These are phyloP conservation scores for Aplocera efformata DNA, from an alignment of 2,888 invertebrate genomes.

Conservation along the genomic window DNA sequence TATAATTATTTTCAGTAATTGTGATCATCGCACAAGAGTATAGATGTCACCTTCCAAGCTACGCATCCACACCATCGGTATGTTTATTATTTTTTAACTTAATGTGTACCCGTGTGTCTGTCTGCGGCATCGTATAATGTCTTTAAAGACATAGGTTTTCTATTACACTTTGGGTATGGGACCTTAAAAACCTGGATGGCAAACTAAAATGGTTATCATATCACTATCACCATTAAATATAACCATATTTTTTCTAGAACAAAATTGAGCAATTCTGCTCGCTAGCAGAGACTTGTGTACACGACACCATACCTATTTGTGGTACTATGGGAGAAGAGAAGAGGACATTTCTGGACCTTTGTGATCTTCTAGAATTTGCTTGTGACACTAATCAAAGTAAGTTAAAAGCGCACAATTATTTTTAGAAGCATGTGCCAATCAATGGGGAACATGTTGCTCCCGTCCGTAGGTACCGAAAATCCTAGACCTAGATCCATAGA, in stretches of 20 bases:
- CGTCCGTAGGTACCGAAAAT: too few relatives aligned
- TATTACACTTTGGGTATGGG: too few relatives aligned
- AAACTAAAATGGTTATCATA: too few relatives aligned
- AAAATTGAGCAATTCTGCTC: conserved; percentile 59
- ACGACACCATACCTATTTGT: conserved; percentile 65
- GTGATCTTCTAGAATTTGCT: conserved; percentile 61
- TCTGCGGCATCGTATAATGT: too few relatives aligned
- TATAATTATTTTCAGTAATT: conserved; percentile 37
- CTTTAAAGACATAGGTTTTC: too few relatives aligned
- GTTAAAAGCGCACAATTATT: conserved; percentile 2
- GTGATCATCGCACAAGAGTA: conserved; percentile 25
- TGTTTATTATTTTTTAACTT: conserved; percentile 22
- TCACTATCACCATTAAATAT: too few relatives aligned
- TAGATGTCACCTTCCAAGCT: conserved; percentile 49
- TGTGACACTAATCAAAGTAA: conserved; percentile 63
- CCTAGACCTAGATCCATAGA: too few relatives aligned
- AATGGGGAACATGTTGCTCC: too few relatives aligned
- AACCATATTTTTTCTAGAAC: conserved; percentile 40
- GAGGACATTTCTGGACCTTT: conserved; percentile 59
- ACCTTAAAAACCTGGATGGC: too few relatives aligned
- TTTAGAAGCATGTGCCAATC: too few relatives aligned
- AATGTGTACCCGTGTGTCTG: too few relatives aligned
- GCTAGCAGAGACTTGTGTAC: conserved; percentile 58
- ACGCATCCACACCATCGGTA: conserved; percentile 56
- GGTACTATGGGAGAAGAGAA: conserved; percentile 56